These are phyloP conservation scores for Mastomys coucha DNA, from an alignment of 2,113 vertebrate species.

Conservation along the genomic window DNA sequence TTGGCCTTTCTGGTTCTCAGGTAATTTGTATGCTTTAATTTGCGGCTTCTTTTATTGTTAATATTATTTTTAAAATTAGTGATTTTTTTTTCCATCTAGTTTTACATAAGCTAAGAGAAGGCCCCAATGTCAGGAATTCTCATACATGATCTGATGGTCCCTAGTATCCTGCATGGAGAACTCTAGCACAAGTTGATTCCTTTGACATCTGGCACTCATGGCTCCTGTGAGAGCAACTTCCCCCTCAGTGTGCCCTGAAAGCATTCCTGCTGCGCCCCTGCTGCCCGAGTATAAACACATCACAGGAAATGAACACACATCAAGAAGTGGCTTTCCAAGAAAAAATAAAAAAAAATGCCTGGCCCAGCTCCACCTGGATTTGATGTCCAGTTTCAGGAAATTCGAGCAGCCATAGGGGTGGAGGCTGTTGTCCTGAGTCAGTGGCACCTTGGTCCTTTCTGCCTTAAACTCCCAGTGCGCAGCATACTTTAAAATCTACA, in stretches of 20 bases:
- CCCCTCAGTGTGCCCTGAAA: constrained; percentile 64
- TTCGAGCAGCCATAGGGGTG: background rate
- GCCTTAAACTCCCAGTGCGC: background rate
- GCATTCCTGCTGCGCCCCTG: constrained; percentile 65
- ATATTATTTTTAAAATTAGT: constrained; percentile 44
- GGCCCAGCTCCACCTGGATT: background rate
- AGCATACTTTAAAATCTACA: background rate
- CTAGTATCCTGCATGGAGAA: background rate
- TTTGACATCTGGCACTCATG: constrained; percentile 69
- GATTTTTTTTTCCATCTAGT: background rate
- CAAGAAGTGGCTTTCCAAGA: constrained; percentile 58
- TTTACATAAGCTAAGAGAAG: background rate
- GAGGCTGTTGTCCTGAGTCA: background rate
- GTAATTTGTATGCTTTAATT: background rate
- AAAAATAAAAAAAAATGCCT: constrained; percentile 30
- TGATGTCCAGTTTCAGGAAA: constrained; percentile 49
- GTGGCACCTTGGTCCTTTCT: background rate
- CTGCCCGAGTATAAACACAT: constrained; percentile 68
- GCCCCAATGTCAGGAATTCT: background rate
- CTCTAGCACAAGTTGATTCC: background rate
- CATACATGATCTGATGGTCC: background rate
- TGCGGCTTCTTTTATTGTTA: background rate
- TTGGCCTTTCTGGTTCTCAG: background rate
- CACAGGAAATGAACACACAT: constrained; percentile 67
- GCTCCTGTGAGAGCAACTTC: constrained; percentile 56